phyloP scores from a whole-genome alignment of 2,113 vertebrate species.

The Raja brachyura region DNA sequence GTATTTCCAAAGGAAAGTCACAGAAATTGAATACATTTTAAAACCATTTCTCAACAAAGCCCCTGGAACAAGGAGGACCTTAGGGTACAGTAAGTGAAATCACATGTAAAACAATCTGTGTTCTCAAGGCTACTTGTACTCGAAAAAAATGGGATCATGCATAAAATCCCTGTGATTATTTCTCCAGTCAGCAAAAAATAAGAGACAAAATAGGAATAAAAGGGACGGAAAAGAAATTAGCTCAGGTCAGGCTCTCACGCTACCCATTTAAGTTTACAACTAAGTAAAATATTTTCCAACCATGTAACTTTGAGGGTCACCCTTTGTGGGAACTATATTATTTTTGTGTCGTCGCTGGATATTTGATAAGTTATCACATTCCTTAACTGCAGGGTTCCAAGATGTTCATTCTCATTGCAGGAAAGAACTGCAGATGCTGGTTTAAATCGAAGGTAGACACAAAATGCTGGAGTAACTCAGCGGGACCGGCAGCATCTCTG shows the following conservation, averaged over 20 bases:
- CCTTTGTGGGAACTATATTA: constrained; percentile 52
- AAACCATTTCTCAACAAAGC: background rate
- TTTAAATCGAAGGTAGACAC: too few species aligned
- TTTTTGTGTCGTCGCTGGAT: constrained; percentile 55
- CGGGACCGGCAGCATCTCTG: too few species aligned
- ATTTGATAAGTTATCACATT: constrained; percentile 54
- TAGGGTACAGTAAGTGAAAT: constrained; percentile 33
- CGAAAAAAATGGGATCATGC: constrained; percentile 9
- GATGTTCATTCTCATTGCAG: constrained; percentile 45
- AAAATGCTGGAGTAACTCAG: too few species aligned
- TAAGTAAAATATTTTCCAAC: constrained; percentile 63
- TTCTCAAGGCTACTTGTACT: constrained; percentile 32
- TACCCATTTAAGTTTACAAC: constrained; percentile 55
- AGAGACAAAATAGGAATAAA: constrained; percentile 46
- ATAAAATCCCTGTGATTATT: constrained; percentile 47
- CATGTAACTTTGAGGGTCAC: constrained; percentile 53
- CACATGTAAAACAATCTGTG: constrained; percentile 32
- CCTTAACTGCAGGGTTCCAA: constrained; percentile 52
- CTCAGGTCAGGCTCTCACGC: constrained; percentile 57
- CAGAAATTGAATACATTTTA: background rate
- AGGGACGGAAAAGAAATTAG: constrained; percentile 43
- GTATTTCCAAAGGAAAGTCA: background rate
- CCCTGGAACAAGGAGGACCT: background rate
- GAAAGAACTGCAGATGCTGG: too few species aligned
- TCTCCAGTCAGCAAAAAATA: constrained; percentile 52